Base-by-base conservation (phyloP, 2,113 vertebrate genomes). In the Eurypyga helias region DNA sequence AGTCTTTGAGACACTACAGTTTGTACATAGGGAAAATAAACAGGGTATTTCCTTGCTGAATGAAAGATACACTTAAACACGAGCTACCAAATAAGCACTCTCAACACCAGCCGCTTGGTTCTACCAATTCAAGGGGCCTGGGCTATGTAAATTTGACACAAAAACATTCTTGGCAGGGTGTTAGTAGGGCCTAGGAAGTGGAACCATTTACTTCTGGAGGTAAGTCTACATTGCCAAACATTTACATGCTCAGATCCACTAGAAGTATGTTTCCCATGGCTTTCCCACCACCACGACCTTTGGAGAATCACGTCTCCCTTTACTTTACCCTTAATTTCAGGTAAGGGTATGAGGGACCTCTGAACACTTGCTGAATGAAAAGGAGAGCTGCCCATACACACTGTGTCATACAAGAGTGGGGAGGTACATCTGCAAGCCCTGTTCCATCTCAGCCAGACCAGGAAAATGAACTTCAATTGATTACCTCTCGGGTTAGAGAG, bases 361-460 rank as follows among this genome's bases (percentile, higher is more conserved):
- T 36, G 10, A 52, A 65, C 73, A 70, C 9, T 46, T 46, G 31
- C 0, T 49, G 45, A 46, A 23, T 73, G 19, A 64, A 62, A 90
- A 90, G 23, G 5, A 91, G 36, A 71, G 34, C 31, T 73, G 48
- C 17, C 24, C 21, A 46, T 41, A 29, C 10, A 19, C 17, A 5
- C 0, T 10, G 13, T 26, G 10, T 34, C 29, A 52, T 6, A 17
- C 1, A 38, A 67, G 73, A 70, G 14, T 1, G 4, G 33, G 11
- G n/a, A 54, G 3, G 9, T 36, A 33, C 13, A 38, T 28, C 33
- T 85, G 10, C 48, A 82, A 83, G 13, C 26, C 20, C 58, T n/a
- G 14, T 7, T 77, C 33, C n/a, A 38, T 41, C 20, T 64, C 23
- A 78, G 5, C 13, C 52, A 65, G 34, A 48, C 38, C 29, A 48